phyloP scores from a whole-genome alignment of 92 coral and sea anemone species.

The Muricea muricata region DNA sequence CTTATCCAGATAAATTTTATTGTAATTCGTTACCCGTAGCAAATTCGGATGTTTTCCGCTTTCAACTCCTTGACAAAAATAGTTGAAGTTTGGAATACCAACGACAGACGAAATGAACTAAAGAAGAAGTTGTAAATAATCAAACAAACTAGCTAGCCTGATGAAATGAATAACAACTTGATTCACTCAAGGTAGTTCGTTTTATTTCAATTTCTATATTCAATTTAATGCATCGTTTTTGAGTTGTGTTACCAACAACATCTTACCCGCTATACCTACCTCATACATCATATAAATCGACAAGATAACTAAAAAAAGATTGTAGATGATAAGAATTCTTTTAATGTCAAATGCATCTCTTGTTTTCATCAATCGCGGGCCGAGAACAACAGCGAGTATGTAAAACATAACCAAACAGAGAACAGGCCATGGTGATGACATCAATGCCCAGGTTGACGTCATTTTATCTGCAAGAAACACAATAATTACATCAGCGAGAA shows the following conservation, averaged over 20 bases:
- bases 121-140: background rate
- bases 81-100: slow-evolving; percentile 22
- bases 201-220: background rate
- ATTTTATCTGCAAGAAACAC: background rate
- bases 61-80: slow-evolving; percentile 26
- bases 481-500: too few relatives aligned
- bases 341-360: slow-evolving; percentile 74
- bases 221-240: too few relatives aligned
- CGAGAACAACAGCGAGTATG: background rate
- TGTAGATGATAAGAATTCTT: slow-evolving; percentile 75
- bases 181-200: too few relatives aligned
- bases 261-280: slow-evolving; percentile 44
- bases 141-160: background rate
- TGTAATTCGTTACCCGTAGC: background rate
- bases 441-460: background rate
- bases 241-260: too few relatives aligned
- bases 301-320: slow-evolving; percentile 77
- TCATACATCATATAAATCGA: slow-evolving; percentile 88
- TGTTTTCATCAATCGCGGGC: slow-evolving; percentile 68
- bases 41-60: background rate
- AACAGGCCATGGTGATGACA: slow-evolving; percentile 4
- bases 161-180: too few relatives aligned
- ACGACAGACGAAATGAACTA: background rate
- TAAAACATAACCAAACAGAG: background rate
- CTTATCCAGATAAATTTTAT: too few relatives aligned